Percentiles rank a stretch among this genome's conserved stretches.
Conservation (phyloP, 2,113 vertebrate species). For the Tyrannus savana region DNA sequence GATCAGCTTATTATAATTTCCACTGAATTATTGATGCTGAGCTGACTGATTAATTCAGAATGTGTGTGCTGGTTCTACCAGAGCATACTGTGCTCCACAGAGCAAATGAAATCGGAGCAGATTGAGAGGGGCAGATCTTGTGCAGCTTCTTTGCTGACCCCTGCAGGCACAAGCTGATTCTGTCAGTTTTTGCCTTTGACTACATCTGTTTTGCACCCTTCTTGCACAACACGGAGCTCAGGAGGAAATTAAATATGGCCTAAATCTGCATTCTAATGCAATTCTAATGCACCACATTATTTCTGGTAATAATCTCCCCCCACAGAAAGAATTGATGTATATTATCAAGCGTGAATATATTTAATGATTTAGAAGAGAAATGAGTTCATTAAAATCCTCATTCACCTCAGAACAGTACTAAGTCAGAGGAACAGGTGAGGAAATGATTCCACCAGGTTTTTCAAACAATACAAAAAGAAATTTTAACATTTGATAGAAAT, state of each 20-base stretch:
- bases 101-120: not conserved
- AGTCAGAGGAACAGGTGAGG: not conserved
- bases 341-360: slow-evolving; percentile 19
- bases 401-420: not conserved
- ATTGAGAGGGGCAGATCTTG: not conserved
- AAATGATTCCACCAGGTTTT: not conserved
- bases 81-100: not conserved
- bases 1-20: slow-evolving; percentile 10
- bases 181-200: not conserved
- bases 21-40: slow-evolving; percentile 36
- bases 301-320: slow-evolving; percentile 16
- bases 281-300: slow-evolving; percentile 13
- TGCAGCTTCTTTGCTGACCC: slow-evolving; percentile 40
- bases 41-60: slow-evolving; percentile 13
- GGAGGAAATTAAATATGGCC: slow-evolving; percentile 36
- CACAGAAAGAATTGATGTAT: slow-evolving; percentile 13
- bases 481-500: not conserved
- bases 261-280: slow-evolving; percentile 41
- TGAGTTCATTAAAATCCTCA: not conserved
- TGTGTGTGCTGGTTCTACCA: not conserved
- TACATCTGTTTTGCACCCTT: not conserved
- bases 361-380: slow-evolving; percentile 42
- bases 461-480: not conserved
- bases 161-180: slow-evolving; percentile 5
- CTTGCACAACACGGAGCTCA: not conserved